A percentile compares a stretch with the other conserved stretches of the same genome.
Evolutionary conservation across 2,113 vertebrate genomes (phyloP).

Genomic region (Proteles cristata): DNA sequence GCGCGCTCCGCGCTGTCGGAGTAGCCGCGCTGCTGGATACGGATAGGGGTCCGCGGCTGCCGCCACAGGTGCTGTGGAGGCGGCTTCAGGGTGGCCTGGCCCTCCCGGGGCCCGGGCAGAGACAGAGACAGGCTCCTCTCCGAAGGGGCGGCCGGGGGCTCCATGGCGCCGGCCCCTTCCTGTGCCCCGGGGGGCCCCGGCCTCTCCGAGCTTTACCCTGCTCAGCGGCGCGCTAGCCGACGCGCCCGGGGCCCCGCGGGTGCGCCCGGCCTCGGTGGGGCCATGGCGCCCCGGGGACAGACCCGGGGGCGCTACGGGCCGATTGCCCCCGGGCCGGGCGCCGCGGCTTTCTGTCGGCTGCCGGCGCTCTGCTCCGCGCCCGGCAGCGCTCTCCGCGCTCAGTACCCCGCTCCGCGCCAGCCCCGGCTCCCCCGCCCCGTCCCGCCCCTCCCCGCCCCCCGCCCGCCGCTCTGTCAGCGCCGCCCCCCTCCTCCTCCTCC

Average conservation of each 20-base stretch:
- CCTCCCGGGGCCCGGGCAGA: conserved; percentile 94
- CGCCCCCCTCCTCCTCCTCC: conserved; percentile 67
- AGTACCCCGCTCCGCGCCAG: conserved; percentile 57
- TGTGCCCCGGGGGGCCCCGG: conserved; percentile 12
- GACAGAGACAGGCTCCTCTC: conserved; percentile 95
- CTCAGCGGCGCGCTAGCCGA: conserved; percentile 29
- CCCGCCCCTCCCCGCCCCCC: conserved; percentile 63
- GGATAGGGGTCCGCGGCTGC: conserved; percentile 95
- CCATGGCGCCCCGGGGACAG: conserved; percentile 69
- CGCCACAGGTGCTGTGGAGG: conserved; percentile 97
- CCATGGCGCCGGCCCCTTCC: conserved; percentile 86
- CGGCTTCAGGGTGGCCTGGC: conserved; percentile 91
- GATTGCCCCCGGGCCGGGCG: conserved; percentile 66
- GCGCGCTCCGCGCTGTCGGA: conserved; percentile 91
- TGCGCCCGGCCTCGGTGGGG: conserved; percentile 60
- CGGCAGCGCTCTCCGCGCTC: conserved; percentile 46
- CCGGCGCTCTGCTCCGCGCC: conserved; percentile 16
- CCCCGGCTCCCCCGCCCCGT: conserved; percentile 62
- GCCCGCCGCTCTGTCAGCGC: conserved; percentile 67
- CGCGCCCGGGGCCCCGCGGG: conserved; percentile 17
- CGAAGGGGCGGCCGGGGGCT: conserved; percentile 90
- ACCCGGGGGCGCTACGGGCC: conserved; percentile 69
- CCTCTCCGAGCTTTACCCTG: conserved; percentile 35
- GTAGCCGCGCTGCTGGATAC: conserved; percentile 94
- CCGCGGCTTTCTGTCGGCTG: conserved; percentile 29